phyloP scores from a whole-genome alignment of 2,113 vertebrate species.

The Tringa solitaria region DNA sequence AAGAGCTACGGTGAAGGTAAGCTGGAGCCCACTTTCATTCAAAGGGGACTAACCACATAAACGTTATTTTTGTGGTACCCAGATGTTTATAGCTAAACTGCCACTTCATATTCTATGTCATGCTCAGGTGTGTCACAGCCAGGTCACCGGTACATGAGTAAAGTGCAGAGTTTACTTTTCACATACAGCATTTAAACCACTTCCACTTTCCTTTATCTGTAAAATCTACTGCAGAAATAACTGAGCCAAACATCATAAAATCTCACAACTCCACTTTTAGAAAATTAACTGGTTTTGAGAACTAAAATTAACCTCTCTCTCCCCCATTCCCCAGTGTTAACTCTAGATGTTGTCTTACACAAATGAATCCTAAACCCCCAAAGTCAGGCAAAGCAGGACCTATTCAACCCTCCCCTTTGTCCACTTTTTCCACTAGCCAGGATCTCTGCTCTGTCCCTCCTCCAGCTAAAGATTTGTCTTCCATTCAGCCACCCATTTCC shows the following conservation, averaged over 20 bases:
- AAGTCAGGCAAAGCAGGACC: neutral
- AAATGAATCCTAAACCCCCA: neutral
- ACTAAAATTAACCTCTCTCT: neutral
- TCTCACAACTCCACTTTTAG: neutral
- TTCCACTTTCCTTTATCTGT: neutral
- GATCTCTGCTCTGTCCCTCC: neutral
- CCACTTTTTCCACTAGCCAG: neutral
- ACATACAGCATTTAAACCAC: neutral
- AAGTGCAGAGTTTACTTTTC: neutral
- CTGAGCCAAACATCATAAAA: neutral
- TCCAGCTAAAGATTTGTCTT: neutral
- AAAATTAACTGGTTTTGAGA: neutral
- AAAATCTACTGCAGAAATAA: neutral
- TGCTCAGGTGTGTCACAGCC: neutral
- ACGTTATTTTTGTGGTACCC: neutral
- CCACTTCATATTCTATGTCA: neutral
- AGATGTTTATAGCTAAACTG: neutral
- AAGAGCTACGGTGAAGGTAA: neutral
- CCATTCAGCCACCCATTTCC: neutral
- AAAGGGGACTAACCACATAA: neutral
- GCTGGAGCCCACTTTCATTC: neutral
- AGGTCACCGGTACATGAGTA: neutral
- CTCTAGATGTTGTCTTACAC: neutral
- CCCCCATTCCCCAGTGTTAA: neutral
- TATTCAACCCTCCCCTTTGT: neutral